Evolutionary conservation across 2,888 invertebrate genomes (phyloP).

Genomic region (Steinernema hermaphroditum): DNA sequence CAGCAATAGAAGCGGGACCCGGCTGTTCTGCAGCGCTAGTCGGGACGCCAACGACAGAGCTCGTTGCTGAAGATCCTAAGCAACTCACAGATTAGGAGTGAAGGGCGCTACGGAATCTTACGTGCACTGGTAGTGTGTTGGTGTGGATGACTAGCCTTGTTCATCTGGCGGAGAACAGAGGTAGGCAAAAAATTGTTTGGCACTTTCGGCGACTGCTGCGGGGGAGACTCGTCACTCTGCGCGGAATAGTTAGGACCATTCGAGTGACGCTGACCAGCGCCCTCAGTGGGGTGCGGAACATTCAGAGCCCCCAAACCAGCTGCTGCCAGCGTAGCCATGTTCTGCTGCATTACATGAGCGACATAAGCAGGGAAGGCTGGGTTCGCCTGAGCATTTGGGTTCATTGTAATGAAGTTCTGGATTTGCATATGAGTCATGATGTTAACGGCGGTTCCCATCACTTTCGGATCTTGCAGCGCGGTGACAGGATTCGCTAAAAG

Average conservation of each 20-base stretch:
- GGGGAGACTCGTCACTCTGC: slow-evolving; percentile 15
- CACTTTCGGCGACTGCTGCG: slow-evolving; percentile 4
- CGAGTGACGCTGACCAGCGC: slow-evolving; percentile 21
- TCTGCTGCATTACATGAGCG: slow-evolving; percentile 13
- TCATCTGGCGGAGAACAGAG: slow-evolving; percentile 50
- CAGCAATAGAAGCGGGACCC: not conserved
- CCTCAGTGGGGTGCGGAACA: not conserved
- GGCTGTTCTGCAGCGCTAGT: not conserved
- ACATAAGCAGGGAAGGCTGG: slow-evolving; percentile 14
- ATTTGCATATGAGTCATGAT: not conserved
- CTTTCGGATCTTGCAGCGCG: slow-evolving; percentile 21
- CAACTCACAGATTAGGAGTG: not conserved
- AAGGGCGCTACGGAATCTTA: not conserved
- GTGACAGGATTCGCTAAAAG: slow-evolving; percentile 1
- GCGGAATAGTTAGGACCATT: slow-evolving; percentile 25
- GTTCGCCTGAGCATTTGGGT: not conserved
- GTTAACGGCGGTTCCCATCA: not conserved
- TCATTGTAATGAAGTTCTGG: not conserved
- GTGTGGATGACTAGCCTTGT: slow-evolving; percentile 37
- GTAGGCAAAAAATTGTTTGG: slow-evolving; percentile 40
- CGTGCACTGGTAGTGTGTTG: not conserved
- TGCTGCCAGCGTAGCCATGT: not conserved
- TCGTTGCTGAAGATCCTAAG: slow-evolving; percentile 5
- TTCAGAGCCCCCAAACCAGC: slow-evolving; percentile 15
- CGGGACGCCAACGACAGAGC: slow-evolving; percentile 5